Base-by-base conservation (phyloP, 1,140 invertebrate species). In the Drosophila ficusphila region DNA sequence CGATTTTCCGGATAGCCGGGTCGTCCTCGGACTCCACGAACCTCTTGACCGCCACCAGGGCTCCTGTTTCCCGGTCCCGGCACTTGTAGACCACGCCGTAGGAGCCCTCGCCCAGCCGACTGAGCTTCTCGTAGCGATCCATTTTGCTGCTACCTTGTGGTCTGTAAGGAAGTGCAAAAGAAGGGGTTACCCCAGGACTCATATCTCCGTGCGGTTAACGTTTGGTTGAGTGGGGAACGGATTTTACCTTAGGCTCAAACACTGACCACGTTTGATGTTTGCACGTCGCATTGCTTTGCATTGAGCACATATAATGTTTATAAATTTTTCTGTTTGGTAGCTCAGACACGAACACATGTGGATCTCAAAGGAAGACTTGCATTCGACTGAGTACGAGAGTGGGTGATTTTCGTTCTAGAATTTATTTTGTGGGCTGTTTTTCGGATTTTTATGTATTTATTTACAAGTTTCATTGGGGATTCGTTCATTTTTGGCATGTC, bases 11-110 rank as follows among this genome's bases (percentile, higher is more conserved):
- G 73, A 99, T 99, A 0, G 99, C 94, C 0, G 98, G 98, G 93
- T 99, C 99, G 82, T 99, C 98, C 92, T 99, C 99, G 9, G 98
- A 98, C 92, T 99, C 98, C 7, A 99, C 96, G 92, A 99, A 99
- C 91, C 99, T 98, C 92, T 99, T 99, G 16, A 99, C 99, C 8
- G 99, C 99, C 9, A 99, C 99, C 38, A 99, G 93, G 82, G 98
- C 96, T 4, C 98, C 97, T 1, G 97, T 99, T 79, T 99, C 98
- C 75, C 97, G 93, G 92, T 99, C 98, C 39, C 98, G 95, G 92
- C 99, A 99, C 92, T 99, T 99, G 94, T 99, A 99, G 42, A 99
- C 99, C 56, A 99, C 95, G 6, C 99, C 99, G 92, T 99, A 99
- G 36, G 97, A 99, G 52, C 99, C 99, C 93, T 99, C 99, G 60